These are phyloP conservation scores for Sciurus niger DNA, from an alignment of 2,113 vertebrate species.

Conservation along the genomic window DNA sequence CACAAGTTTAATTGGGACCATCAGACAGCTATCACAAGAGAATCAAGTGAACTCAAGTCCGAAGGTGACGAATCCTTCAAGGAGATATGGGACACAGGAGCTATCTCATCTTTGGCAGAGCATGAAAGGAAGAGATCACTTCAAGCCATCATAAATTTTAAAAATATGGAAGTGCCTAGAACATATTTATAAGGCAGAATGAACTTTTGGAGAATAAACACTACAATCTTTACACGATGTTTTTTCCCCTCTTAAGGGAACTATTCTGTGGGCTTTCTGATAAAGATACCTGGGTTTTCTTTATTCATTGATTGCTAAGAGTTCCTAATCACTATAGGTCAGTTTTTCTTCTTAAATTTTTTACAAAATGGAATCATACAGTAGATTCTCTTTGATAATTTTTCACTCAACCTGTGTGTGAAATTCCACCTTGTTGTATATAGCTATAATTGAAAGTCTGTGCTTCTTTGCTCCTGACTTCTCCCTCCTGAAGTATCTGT, in stretches of 20 bases:
- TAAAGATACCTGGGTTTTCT: neutral
- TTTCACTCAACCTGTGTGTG: neutral
- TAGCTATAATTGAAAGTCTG: rapidly evolving
- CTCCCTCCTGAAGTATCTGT: neutral
- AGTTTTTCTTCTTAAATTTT: neutral
- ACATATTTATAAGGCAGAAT: neutral
- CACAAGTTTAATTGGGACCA: neutral
- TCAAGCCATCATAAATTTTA: neutral
- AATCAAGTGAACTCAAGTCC: neutral
- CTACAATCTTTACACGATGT: rapidly evolving
- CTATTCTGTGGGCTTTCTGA: neutral
- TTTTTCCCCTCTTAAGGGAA: neutral
- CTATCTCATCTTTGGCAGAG: neutral
- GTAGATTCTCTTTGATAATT: neutral
- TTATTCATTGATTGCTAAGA: neutral
- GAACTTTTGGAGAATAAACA: neutral
- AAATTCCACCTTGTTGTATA: rapidly evolving
- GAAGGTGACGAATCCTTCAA: neutral
- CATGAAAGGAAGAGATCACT: neutral
- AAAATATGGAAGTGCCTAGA: neutral
- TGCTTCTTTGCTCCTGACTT: neutral
- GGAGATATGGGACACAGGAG: rapidly evolving
- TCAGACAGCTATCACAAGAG: neutral
- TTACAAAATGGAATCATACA: neutral
- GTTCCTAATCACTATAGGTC: neutral